Evolutionary conservation across 2,113 vertebrate species (phyloP).

Genomic region (Calyptomena viridis): DNA sequence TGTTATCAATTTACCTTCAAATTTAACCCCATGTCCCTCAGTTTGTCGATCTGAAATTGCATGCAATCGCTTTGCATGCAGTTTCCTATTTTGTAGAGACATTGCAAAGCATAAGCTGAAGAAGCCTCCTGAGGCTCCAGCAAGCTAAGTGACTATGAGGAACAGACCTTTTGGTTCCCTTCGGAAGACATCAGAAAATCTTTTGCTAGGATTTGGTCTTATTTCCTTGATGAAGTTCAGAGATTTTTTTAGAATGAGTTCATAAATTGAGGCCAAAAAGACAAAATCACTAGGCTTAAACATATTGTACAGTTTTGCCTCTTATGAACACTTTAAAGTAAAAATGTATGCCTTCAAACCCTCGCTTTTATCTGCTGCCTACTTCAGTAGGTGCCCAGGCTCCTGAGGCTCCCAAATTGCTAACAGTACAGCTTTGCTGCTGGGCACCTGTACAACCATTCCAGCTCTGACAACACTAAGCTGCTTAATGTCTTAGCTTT

Average conservation of each 20-base stretch:
- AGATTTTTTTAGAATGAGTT: not conserved
- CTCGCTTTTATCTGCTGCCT: not conserved
- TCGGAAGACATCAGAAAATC: not conserved
- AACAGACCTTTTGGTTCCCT: not conserved
- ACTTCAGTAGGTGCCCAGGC: not conserved
- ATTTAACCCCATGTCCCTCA: not conserved
- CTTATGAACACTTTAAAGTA: not conserved
- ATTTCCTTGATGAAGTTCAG: not conserved
- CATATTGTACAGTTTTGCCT: not conserved
- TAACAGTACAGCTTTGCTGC: not conserved
- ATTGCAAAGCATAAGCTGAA: not conserved
- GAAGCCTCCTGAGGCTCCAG: not conserved
- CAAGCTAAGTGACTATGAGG: not conserved
- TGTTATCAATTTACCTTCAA: not conserved
- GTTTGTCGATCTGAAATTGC: not conserved
- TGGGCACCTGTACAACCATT: not conserved
- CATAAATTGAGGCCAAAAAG: not conserved
- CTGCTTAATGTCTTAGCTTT: slow-evolving; percentile 43
- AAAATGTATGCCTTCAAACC: not conserved
- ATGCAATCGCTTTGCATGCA: not conserved
- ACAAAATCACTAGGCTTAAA: not conserved
- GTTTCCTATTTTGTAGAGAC: not conserved
- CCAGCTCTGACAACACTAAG: not conserved
- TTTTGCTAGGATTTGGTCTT: not conserved
- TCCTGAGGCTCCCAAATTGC: not conserved